Conservation (phyloP, 1,140 invertebrate genomes). For the Zaprionus ghesquierei region DNA sequence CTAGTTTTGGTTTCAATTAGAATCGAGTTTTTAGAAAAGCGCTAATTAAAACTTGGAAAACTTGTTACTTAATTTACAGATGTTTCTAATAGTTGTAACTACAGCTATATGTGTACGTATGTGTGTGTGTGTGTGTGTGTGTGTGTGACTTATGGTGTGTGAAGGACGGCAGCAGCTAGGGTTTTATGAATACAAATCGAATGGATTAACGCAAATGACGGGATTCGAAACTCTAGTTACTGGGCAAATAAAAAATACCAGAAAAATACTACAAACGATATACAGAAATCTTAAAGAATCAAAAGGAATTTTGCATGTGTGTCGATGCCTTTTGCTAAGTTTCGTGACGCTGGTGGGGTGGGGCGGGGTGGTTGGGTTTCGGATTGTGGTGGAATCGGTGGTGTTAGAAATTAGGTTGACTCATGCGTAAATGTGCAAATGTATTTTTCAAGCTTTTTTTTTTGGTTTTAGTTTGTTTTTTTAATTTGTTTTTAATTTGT, state of each 20-base stretch:
- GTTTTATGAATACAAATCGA: slow-evolving; percentile 13
- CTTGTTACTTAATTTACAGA: slow-evolving; percentile 64
- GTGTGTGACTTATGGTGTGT: slow-evolving; percentile 27
- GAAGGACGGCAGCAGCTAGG: slow-evolving; percentile 66
- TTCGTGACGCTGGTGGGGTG: slow-evolving; percentile 9
- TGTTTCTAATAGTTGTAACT: slow-evolving; percentile 56
- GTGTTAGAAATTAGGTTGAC: slow-evolving; percentile 77
- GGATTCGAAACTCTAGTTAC: slow-evolving; percentile 58
- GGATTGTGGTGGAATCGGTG: slow-evolving; percentile 28
- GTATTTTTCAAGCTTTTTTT: slow-evolving; percentile 82
- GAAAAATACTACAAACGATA: slow-evolving; percentile 56
- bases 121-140: slow-evolving; percentile 22
- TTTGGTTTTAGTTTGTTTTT: slow-evolving; percentile 26
- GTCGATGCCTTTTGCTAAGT: slow-evolving; percentile 21
- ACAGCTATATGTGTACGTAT: slow-evolving; percentile 47
- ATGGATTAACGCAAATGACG: slow-evolving; percentile 46
- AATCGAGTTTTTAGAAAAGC: slow-evolving; percentile 48
- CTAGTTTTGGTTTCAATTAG: slow-evolving; percentile 35
- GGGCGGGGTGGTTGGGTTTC: slow-evolving; percentile 8
- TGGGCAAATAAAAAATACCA: slow-evolving; percentile 44
- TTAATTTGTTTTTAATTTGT: slow-evolving; percentile 35
- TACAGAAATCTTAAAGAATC: slow-evolving; percentile 29
- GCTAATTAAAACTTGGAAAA: slow-evolving; percentile 70
- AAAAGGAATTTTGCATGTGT: slow-evolving; percentile 51
- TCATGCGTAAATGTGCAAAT: slow-evolving; percentile 83